Conservation (phyloP, 2,113 vertebrate species). For the Oxyura jamaicensis region DNA sequence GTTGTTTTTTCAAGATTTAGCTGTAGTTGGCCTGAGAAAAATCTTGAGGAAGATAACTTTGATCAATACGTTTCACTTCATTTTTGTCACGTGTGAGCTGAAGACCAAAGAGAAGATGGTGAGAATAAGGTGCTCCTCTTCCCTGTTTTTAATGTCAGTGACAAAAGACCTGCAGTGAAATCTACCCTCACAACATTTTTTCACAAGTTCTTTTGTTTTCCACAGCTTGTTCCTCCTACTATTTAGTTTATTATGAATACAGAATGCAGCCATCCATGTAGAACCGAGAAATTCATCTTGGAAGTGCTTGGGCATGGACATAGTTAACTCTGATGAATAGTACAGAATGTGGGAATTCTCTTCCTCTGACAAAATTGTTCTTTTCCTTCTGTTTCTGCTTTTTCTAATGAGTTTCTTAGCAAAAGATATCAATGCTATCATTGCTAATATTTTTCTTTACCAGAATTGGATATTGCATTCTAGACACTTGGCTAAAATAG, state of each 20-base stretch:
- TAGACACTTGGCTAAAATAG: not conserved
- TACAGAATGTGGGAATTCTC: not conserved
- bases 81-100: not conserved
- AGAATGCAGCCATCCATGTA: not conserved
- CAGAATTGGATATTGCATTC: not conserved
- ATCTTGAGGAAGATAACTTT: not conserved
- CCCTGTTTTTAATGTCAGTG: not conserved
- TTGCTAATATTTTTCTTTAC: not conserved
- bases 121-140: not conserved
- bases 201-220: not conserved
- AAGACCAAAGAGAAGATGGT: not conserved
- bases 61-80: not conserved
- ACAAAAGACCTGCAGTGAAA: not conserved
- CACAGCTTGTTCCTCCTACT: not conserved
- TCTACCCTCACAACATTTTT: not conserved
- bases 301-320: not conserved
- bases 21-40: not conserved
- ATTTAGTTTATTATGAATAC: not conserved
- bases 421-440: not conserved
- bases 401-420: not conserved
- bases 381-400: not conserved
- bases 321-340: not conserved
- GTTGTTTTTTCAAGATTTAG: not conserved
- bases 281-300: not conserved
- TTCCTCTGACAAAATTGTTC: not conserved